phyloP scores from a whole-genome alignment of 2,888 invertebrate species.

The Diaphora mendica region DNA sequence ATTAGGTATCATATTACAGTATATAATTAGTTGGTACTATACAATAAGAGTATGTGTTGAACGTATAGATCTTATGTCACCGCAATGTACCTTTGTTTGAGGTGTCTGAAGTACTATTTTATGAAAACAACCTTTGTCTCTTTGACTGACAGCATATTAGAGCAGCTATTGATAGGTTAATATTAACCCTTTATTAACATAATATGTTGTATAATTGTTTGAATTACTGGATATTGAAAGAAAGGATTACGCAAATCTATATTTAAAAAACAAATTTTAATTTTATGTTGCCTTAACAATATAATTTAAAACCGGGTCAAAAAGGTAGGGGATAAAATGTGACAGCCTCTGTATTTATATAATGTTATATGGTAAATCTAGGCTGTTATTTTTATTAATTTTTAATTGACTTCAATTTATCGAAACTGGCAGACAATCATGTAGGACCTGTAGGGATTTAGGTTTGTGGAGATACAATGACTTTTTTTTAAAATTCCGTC shows the following conservation, averaged over 20 bases:
- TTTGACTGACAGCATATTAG: neutral
- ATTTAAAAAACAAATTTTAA: neutral
- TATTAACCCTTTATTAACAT: neutral
- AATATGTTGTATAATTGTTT: neutral
- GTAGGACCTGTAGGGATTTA: too few species aligned
- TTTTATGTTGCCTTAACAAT: too few species aligned
- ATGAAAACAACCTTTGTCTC: neutral
- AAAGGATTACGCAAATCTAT: neutral
- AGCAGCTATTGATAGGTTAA: neutral
- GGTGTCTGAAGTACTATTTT: neutral
- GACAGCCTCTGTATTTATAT: too few species aligned
- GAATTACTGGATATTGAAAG: neutral
- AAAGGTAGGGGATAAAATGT: neutral
- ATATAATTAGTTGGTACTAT: neutral
- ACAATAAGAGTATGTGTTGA: slow-evolving; percentile 16
- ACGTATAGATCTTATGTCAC: neutral
- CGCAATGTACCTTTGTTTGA: neutral
- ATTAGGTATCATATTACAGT: neutral
- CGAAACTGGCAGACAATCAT: too few species aligned
- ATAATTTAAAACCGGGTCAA: too few species aligned
- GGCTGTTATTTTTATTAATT: too few species aligned
- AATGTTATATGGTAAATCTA: too few species aligned
- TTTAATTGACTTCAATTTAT: too few species aligned
- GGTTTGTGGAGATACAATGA: too few species aligned
- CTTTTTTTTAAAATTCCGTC: too few species aligned